Base-by-base conservation (phyloP, 2,113 vertebrate species). In the Circaetus cinerascens region DNA sequence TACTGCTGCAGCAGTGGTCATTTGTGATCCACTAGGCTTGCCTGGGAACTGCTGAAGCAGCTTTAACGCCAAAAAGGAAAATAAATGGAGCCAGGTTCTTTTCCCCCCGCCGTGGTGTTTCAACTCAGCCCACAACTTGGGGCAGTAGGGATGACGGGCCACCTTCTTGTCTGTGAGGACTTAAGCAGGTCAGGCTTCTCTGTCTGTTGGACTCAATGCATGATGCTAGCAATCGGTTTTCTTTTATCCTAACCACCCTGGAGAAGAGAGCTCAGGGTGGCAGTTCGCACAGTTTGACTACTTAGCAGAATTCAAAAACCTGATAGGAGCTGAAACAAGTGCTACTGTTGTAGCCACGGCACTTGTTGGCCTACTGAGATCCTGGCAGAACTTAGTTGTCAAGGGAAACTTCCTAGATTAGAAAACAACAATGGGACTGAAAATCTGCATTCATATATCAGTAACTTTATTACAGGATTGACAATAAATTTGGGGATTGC, bases 71-170 rank as follows among this genome's bases (percentile, higher is more conserved):
- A 56, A 51, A 64, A 85, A 27, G 40, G 82, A 57, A 87, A 45
- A 85, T 43, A 81, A 56, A 51, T 14, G 40, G 40, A 75, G 38
- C 19, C 19, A 32, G 11, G 8, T 64, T 72, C 62, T 86, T 48
- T 12, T 43, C 27, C 11, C 0, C 0, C 14, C 34, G 29, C 55
- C 0, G 1, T 32, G 4, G 7, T 56, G 26, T 38, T 67, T 62
- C 41, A 82, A 18, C 30, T 55, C 0, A 0, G 38, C 21, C 5
- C 3, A 19, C 10, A n/a, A 8, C 40, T 41, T 43, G 50, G 29
- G 18, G 30, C 21, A 46, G 0, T 13, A 46, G 72, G 43, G 68
- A 30, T 8, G 4, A 11, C 10, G 34, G 53, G 9, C 53, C 34
- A n/a, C 43, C 43, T 89, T 84, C 50, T 68, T 4, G 4, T 73